Base-by-base conservation (phyloP, 2,888 invertebrate genomes). In the Idaea straminata region DNA sequence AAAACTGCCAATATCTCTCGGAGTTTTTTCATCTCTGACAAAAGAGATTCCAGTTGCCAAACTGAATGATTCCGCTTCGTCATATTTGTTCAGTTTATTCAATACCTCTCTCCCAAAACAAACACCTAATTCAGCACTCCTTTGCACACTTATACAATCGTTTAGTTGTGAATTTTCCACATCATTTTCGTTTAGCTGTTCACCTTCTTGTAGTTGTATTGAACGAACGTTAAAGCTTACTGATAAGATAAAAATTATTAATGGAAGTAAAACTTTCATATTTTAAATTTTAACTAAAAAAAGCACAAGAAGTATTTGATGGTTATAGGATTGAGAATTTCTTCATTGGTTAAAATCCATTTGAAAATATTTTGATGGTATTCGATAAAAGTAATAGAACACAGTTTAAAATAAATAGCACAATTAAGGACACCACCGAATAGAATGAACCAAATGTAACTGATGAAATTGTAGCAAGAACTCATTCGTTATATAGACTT, bases 91-190 rank as follows among this genome's bases (percentile, higher is more conserved):
- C 13, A 96, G 82, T 70, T 94, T 94, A 74, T 92, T 94, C 25
- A 96, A 81, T 5, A 96, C 92, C n/a, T 96, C 95, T 36, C 95
- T 94, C 0, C 96, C 96, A 63, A 96, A 90, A 83, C 96, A 96
- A 68, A 95, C 95, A 57, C 94, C 91, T 10, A 94, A 74, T 68
- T 93, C 93, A 2, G 91, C 81, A 66, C 92, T 83, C 63, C 89
- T 83, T 65, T 87, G 81, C 0, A 79, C 82, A 77, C 82, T 87
- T 34, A 92, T 74, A 77, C 92, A 92, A 74, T 91, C 82, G 71
- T 92, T 91, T n/a, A 92, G 77, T 4, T 86, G 80, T 1, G 86
- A 83, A 67, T 81, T 75, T 61, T 85, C 86, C 0, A 89, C 76
- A 64, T 81, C 77, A 69, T 92, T 91, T 15, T 83, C 85, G 64